Conservation (phyloP, 2,797 vertebrate genomes). For the Vespertilio murinus region DNA sequence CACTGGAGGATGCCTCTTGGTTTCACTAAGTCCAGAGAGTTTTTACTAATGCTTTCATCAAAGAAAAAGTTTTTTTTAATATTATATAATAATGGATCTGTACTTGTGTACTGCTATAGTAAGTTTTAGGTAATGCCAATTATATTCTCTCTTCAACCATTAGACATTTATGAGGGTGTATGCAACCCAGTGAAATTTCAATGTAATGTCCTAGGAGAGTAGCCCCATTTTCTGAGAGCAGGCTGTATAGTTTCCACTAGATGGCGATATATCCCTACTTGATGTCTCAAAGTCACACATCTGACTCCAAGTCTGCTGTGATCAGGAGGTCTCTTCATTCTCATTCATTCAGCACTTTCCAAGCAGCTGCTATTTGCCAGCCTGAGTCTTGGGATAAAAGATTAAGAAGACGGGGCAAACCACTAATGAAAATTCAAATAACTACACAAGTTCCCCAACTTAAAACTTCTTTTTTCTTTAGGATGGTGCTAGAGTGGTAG, state of each 20-base stretch:
- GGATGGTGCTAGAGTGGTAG: neutral
- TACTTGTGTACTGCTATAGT: neutral
- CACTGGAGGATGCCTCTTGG: neutral
- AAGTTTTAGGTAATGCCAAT: neutral
- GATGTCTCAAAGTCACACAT: neutral
- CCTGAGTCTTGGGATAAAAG: neutral
- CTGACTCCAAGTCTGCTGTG: neutral
- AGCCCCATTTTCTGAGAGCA: neutral
- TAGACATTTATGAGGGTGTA: neutral
- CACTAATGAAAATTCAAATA: neutral
- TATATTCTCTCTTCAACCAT: neutral
- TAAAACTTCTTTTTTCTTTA: neutral
- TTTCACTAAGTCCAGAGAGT: neutral
- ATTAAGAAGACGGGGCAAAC: neutral
- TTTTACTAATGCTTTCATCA: neutral
- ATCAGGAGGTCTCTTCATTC: no score
- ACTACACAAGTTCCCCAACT: neutral
- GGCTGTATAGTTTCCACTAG: slow-evolving; percentile 2
- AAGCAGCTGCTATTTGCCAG: neutral
- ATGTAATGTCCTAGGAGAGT: neutral
- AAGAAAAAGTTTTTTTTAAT: neutral
- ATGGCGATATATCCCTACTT: slow-evolving; percentile 42
- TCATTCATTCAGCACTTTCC: neutral
- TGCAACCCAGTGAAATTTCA: neutral
- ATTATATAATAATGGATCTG: neutral